Conservation (phyloP, 2,113 vertebrate genomes). For the Centropus unirufus region DNA sequence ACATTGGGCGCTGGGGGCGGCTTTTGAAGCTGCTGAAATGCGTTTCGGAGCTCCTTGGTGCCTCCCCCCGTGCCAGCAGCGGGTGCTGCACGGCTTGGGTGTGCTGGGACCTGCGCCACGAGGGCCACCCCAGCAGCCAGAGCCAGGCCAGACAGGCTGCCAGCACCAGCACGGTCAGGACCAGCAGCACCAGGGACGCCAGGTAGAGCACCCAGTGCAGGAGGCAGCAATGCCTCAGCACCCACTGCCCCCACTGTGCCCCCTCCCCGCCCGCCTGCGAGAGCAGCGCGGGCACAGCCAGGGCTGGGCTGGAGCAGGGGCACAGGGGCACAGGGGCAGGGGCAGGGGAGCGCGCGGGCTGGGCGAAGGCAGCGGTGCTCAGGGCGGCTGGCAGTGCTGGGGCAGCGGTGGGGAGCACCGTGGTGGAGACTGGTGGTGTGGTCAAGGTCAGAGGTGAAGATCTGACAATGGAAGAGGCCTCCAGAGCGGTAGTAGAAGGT, state of each 20-base stretch:
- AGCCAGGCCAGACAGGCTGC: conserved; percentile 20
- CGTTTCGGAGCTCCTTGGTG: background rate
- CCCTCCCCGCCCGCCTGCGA: background rate
- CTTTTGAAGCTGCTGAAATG: background rate
- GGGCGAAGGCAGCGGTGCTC: background rate
- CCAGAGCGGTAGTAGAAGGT: background rate
- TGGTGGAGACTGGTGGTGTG: fast-evolving
- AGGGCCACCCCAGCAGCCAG: background rate
- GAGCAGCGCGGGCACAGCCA: fast-evolving
- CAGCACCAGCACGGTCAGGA: background rate
- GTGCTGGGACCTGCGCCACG: background rate
- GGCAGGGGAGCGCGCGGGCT: background rate
- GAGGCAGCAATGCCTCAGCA: conserved; percentile 21
- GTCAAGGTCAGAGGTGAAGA: fast-evolving
- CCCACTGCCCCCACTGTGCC: background rate
- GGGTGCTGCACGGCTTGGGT: background rate
- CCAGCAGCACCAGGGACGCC: background rate
- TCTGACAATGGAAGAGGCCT: background rate
- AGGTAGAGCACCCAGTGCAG: conserved; percentile 42
- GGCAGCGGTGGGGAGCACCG: background rate
- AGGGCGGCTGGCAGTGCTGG: background rate
- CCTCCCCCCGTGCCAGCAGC: background rate
- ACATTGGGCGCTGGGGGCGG: background rate
- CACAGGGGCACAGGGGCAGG: background rate
- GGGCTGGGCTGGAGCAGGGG: background rate